phyloP scores from a whole-genome alignment of 37 sponge, comb jelly and placozoan species.

The Beroe ovata region DNA sequence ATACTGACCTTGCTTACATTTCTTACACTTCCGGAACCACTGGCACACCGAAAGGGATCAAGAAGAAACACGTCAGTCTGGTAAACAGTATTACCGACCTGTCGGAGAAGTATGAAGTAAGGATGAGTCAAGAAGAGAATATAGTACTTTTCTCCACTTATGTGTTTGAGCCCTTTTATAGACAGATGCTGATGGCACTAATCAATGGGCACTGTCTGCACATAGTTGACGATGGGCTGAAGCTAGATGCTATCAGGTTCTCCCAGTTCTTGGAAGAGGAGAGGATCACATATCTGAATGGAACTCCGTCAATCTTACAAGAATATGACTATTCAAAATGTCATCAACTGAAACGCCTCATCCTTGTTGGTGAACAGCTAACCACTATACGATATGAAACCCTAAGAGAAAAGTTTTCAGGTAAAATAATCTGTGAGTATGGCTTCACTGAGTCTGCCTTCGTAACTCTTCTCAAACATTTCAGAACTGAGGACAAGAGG shows the following conservation, averaged over 20 bases:
- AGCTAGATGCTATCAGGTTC: not conserved
- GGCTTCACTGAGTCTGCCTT: not conserved
- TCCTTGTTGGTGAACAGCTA: not conserved
- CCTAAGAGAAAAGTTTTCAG: not conserved
- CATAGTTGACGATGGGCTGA: not conserved
- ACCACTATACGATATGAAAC: not conserved
- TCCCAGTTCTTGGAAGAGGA: not conserved
- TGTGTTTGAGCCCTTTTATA: not conserved
- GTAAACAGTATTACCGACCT: not conserved
- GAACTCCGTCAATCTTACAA: not conserved
- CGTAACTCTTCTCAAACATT: not conserved
- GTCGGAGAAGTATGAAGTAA: not conserved
- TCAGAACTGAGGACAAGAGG: not conserved
- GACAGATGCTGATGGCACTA: not conserved
- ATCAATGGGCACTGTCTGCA: not conserved
- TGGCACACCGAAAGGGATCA: conserved; percentile 70
- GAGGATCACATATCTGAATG: not conserved
- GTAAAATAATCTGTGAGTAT: not conserved
- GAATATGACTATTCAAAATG: not conserved
- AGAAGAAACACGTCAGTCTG: not conserved
- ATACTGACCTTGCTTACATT: conserved; percentile 44
- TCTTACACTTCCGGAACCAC: conserved; percentile 72
- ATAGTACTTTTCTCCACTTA: not conserved
- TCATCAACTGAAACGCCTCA: not conserved
- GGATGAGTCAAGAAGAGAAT: not conserved